Evolutionary conservation across 1,140 invertebrate species (phyloP).

Genomic region (Thaumatotibia leucotreta): DNA sequence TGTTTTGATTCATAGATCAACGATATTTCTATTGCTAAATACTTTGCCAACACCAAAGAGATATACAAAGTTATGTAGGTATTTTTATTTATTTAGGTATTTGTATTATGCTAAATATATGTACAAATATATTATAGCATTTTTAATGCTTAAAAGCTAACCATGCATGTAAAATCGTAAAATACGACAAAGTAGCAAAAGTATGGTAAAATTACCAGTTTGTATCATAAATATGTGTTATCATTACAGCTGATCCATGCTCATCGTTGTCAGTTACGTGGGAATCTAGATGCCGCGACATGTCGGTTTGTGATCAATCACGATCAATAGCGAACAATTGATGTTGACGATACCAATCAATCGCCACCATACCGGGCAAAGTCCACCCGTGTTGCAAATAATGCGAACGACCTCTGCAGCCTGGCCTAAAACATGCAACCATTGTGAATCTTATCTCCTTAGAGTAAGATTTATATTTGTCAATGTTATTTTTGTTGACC

Average conservation of each 20-base stretch:
- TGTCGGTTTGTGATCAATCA: conserved; percentile 30
- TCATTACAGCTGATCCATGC: neutral
- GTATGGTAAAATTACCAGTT: no score
- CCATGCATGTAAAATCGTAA: no score
- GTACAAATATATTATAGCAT: no score
- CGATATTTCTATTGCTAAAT: no score
- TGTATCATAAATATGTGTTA: no score
- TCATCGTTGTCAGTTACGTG: neutral
- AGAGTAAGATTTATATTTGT: neutral
- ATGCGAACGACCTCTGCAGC: conserved; percentile 29
- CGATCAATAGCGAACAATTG: conserved; percentile 23
- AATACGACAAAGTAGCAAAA: no score
- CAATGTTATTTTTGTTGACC: neutral
- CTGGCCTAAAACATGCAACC: neutral
- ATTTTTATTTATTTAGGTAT: no score
- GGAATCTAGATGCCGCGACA: neutral
- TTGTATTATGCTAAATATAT: no score
- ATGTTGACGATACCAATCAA: conserved; percentile 22
- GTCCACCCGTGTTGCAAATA: conserved; percentile 24
- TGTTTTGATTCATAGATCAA: no score
- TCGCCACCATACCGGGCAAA: conserved; percentile 24
- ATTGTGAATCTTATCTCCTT: neutral
- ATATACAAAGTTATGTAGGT: no score
- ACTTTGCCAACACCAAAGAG: no score
- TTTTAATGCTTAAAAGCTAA: no score